A percentile compares a stretch with the other conserved stretches of the same genome.
Conservation (phyloP, 1,140 invertebrate genomes). For the Heterodera schachtii region DNA sequence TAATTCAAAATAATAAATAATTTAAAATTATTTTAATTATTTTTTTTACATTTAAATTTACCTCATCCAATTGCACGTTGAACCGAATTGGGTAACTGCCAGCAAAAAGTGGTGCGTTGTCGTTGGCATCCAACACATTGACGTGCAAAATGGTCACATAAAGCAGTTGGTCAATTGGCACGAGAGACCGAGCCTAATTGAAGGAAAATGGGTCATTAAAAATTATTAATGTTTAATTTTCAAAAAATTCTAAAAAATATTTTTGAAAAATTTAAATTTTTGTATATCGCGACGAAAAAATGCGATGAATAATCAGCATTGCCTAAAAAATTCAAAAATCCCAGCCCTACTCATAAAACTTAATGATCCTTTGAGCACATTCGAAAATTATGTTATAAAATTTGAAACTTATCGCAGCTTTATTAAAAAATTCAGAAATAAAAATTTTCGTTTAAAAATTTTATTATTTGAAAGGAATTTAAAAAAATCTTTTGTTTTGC, state of each 20-base stretch:
- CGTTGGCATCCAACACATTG: constrained; percentile 58
- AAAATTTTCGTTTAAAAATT: no score
- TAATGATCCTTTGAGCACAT: no score
- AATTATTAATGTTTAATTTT: constrained; percentile 42
- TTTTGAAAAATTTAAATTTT: background rate
- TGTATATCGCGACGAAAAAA: background rate
- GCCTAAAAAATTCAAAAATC: no score
- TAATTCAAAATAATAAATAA: constrained; percentile 33
- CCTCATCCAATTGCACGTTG: constrained; percentile 16
- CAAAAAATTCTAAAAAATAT: background rate
- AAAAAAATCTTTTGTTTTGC: no score
- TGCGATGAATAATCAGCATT: no score
- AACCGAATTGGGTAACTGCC: constrained; percentile 51
- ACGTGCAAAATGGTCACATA: constrained; percentile 28
- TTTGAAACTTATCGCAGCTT: no score
- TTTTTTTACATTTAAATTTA: background rate
- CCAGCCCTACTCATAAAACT: no score
- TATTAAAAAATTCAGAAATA: no score
- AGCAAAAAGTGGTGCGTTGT: constrained; percentile 59
- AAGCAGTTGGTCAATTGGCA: constrained; percentile 27
- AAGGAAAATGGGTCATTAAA: no score
- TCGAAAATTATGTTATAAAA: no score
- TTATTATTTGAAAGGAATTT: no score
- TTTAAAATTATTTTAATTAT: constrained; percentile 16
- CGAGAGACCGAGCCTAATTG: constrained; percentile 42